These are phyloP conservation scores for Brachymystax lenok DNA, from an alignment of 2,797 vertebrate genomes.

Conservation along the genomic window DNA sequence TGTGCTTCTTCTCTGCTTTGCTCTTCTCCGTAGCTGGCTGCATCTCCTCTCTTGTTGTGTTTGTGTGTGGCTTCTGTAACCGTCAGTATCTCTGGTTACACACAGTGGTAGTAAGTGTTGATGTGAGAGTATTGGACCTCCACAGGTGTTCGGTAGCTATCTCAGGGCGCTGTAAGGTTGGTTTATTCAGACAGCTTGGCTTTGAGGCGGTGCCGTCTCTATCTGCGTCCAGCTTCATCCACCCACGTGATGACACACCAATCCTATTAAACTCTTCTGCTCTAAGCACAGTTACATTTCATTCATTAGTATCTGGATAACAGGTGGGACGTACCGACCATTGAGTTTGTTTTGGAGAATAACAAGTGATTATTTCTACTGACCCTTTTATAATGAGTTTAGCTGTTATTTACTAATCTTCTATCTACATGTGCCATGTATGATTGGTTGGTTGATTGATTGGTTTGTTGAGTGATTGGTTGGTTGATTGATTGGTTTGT, in stretches of 20 bases:
- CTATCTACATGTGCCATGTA: not conserved
- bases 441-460: not conserved
- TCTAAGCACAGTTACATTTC: not conserved
- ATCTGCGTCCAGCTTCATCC: constrained; percentile 27
- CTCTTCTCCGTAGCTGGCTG: constrained; percentile 33
- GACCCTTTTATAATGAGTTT: not conserved
- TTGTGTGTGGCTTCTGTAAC: constrained; percentile 26
- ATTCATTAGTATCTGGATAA: too few species aligned
- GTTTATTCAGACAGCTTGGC: constrained; percentile 34
- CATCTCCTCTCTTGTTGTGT: constrained; percentile 23
- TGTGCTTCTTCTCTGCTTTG: constrained; percentile 61
- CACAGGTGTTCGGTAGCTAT: constrained; percentile 5
- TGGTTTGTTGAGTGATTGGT: too few species aligned
- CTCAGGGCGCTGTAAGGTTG: not conserved
- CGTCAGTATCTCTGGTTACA: constrained; percentile 13
- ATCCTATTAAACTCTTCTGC: not conserved
- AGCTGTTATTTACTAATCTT: not conserved
- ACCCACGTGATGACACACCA: constrained; percentile 18
- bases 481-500: not conserved
- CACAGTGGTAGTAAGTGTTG: constrained; percentile 39
- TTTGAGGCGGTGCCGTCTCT: constrained; percentile 25
- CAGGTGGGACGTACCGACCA: not conserved
- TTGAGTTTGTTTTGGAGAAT: not conserved
- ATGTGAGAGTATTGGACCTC: constrained; percentile 5
- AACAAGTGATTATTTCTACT: not conserved